A percentile compares a stretch with the other conserved stretches of the same genome.
These are phyloP conservation scores for Planococcus citri DNA, from an alignment of 1,140 invertebrate genomes.

Conservation along the genomic window DNA sequence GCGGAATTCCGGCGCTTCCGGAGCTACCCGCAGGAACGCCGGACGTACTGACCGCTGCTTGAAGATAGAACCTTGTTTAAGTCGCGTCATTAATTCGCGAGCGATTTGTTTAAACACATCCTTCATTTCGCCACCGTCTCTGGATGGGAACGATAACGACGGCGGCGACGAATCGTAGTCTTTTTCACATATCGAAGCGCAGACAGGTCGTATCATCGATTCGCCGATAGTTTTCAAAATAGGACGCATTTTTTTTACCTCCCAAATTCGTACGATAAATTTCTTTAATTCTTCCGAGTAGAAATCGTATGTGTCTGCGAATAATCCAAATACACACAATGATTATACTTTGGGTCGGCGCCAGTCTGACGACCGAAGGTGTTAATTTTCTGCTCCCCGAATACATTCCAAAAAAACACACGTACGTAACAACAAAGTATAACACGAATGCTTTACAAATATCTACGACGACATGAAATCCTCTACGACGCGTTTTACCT, in stretches of 20 bases:
- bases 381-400: no score
- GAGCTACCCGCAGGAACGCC: background rate
- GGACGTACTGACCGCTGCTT: background rate
- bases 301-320: background rate
- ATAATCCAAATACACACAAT: background rate
- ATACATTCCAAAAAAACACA: no score
- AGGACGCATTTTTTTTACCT: background rate
- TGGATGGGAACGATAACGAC: background rate
- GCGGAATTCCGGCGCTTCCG: background rate
- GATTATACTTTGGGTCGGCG: no score
- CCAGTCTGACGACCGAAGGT: no score
- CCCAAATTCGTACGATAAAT: conserved; percentile 10
- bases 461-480: no score
- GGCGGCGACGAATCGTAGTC: no score
- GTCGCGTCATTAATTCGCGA: background rate
- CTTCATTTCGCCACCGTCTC: background rate
- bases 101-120: conserved; percentile 4
- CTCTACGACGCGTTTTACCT: no score
- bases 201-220: background rate
- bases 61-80: background rate
- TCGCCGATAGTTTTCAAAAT: background rate
- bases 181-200: no score
- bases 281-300: background rate
- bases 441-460: no score
- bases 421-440: no score